Conservation (phyloP, 1,140 invertebrate genomes). For the Mercenaria mercenaria region DNA sequence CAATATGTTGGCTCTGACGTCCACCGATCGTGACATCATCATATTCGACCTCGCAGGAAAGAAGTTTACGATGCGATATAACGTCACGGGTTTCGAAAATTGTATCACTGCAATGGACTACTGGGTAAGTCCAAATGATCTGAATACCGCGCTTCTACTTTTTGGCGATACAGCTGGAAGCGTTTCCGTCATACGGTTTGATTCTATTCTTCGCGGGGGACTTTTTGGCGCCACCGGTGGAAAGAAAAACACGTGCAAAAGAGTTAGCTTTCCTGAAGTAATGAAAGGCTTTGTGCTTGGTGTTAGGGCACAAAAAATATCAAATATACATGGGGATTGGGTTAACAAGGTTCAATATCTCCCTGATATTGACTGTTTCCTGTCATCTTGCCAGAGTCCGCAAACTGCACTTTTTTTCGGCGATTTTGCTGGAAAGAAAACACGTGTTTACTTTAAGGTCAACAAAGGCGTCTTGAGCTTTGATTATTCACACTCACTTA, state of each 20-base stretch:
- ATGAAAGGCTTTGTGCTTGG: slow-evolving; percentile 70
- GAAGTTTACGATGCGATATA: slow-evolving; percentile 74
- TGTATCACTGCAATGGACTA: slow-evolving; percentile 78
- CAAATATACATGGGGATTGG: slow-evolving; percentile 78
- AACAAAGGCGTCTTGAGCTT: slow-evolving; percentile 79
- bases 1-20: slow-evolving; percentile 77
- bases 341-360: slow-evolving; percentile 78
- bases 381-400: slow-evolving; percentile 76
- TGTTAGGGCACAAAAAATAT: slow-evolving; percentile 70
- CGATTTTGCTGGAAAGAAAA: slow-evolving; percentile 75
- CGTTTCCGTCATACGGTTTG: slow-evolving; percentile 75
- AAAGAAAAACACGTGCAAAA: slow-evolving; percentile 69
- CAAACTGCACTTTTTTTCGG: slow-evolving; percentile 75
- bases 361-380: slow-evolving; percentile 71
- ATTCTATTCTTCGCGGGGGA: slow-evolving; percentile 70
- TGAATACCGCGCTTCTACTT: slow-evolving; percentile 74
- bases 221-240: slow-evolving; percentile 72
- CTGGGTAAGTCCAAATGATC: slow-evolving; percentile 75
- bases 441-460: slow-evolving; percentile 72
- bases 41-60: slow-evolving; percentile 78
- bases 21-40: slow-evolving; percentile 78
- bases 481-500: slow-evolving; percentile 76
- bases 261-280: slow-evolving; percentile 72
- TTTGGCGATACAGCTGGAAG: slow-evolving; percentile 81
- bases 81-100: slow-evolving; percentile 73